Evolutionary conservation across 1,140 invertebrate species (phyloP).

Genomic region (Camponotus floridanus): DNA sequence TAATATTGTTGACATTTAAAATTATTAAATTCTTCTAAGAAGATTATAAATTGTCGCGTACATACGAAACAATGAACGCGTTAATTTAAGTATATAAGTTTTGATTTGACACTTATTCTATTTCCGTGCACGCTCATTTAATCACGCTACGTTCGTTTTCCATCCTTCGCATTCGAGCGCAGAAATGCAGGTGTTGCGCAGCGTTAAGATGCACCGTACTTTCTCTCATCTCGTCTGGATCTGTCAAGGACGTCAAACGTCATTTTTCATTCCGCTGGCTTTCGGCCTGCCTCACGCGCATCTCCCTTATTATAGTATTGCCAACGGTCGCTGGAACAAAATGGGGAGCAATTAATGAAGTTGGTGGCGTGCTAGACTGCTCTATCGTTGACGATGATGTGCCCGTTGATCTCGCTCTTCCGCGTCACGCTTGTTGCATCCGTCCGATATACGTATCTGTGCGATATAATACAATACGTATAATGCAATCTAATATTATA

Average conservation of each 20-base stretch:
- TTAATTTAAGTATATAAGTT: too few species aligned
- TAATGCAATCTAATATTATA: not conserved
- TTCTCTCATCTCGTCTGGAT: slow-evolving; percentile 7
- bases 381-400: slow-evolving; percentile 23
- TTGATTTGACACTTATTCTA: too few species aligned
- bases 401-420: slow-evolving; percentile 31
- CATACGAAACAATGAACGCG: too few species aligned
- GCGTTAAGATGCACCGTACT: slow-evolving; percentile 18
- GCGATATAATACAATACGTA: not conserved
- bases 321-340: slow-evolving; percentile 26
- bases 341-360: slow-evolving; percentile 44
- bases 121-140: not conserved
- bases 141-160: not conserved
- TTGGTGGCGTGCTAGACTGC: not conserved
- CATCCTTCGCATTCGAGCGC: not conserved
- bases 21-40: too few species aligned
- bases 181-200: slow-evolving; percentile 6
- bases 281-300: not conserved
- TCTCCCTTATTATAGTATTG: slow-evolving; percentile 14
- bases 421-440: slow-evolving; percentile 17
- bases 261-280: slow-evolving; percentile 17
- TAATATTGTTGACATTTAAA: too few species aligned
- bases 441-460: slow-evolving; percentile 11
- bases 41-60: too few species aligned
- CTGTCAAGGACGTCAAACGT: slow-evolving; percentile 2